These are phyloP conservation scores for Euphonia xanthogaster DNA, from an alignment of 2,797 vertebrate genomes.

Conservation along the genomic window DNA sequence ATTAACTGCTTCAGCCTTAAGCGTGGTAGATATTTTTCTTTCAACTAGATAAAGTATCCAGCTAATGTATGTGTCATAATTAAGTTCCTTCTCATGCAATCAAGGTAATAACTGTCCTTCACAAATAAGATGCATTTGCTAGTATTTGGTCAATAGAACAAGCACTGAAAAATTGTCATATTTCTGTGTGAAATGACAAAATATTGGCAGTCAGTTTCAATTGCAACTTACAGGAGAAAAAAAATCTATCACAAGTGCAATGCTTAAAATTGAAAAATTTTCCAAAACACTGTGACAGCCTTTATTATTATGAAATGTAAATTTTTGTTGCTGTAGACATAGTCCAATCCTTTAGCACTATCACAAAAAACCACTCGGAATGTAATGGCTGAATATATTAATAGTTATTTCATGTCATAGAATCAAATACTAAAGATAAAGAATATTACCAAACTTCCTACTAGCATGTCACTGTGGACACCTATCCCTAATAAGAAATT, in stretches of 20 bases:
- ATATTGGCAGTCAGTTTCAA: neutral
- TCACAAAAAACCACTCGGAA: neutral
- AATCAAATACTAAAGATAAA: neutral
- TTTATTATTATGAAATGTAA: neutral
- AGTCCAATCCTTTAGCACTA: neutral
- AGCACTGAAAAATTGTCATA: neutral
- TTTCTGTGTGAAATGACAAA: neutral
- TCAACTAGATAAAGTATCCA: neutral
- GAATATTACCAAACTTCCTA: neutral
- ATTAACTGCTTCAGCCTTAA: neutral
- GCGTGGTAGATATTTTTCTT: neutral
- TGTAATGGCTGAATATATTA: neutral
- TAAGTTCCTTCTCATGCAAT: neutral
- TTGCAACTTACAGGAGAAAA: neutral
- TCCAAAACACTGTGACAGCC: neutral
- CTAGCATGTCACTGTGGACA: neutral
- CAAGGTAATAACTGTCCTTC: neutral
- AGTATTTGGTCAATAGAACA: neutral
- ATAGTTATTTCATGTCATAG: neutral
- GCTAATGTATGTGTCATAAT: neutral
- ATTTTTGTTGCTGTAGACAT: neutral
- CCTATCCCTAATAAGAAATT: neutral
- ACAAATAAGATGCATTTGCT: neutral
- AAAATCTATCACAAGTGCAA: accelerated
- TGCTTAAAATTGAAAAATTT: neutral